Evolutionary conservation across 2,888 invertebrate genomes (phyloP).

Genomic region (Acanthosepion esculentum): DNA sequence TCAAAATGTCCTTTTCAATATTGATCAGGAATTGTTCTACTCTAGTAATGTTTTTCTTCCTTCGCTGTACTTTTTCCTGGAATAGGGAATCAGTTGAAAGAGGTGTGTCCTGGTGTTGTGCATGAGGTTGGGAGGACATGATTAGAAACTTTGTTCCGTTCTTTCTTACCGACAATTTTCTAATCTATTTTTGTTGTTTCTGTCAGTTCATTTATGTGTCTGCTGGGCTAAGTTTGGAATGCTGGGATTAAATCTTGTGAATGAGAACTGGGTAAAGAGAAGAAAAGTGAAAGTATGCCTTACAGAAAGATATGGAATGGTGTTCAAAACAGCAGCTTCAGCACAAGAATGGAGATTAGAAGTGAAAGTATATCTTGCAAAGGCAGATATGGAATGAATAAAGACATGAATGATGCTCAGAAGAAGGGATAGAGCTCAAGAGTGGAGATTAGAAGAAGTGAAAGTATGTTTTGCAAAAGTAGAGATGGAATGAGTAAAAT

Average conservation of each 20-base stretch:
- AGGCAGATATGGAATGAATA: no score
- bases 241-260: neutral
- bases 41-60: neutral
- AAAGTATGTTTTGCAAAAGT: no score
- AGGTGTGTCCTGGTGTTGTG: neutral
- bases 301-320: neutral
- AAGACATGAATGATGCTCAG: no score
- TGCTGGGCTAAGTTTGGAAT: neutral
- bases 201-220: slow-evolving; percentile 4
- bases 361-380: no score
- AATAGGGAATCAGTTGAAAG: neutral
- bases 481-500: no score
- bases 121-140: neutral
- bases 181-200: neutral
- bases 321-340: no score
- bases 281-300: neutral
- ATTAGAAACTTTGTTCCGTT: neutral
- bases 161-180: neutral
- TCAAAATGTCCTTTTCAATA: neutral
- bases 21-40: neutral
- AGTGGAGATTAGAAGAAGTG: no score
- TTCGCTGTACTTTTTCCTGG: neutral
- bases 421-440: no score
- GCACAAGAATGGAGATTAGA: no score
- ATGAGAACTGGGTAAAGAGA: neutral